A percentile compares a stretch with the other conserved stretches of the same genome.
phyloP scores from a whole-genome alignment of 2,113 vertebrate genomes.

The mouse (Mus musculus) region DNA sequence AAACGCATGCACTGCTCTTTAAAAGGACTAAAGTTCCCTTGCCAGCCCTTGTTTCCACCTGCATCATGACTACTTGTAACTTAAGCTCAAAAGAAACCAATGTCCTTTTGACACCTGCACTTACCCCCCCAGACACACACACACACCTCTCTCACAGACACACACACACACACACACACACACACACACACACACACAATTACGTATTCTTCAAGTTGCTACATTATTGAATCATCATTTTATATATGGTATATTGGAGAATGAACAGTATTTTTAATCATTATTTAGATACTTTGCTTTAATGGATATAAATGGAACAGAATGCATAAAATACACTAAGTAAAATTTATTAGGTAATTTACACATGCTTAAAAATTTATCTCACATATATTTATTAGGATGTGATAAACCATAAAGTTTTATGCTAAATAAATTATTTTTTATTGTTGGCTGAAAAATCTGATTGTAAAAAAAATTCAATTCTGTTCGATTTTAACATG shows the following conservation, averaged over 20 bases:
- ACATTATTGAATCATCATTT: not conserved
- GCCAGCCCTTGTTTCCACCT: too few species aligned
- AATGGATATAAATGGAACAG: not conserved
- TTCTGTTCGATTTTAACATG: not conserved
- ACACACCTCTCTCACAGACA: too few species aligned
- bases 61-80: not conserved
- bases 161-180: not conserved
- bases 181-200: not conserved
- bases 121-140: not conserved
- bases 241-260: not conserved
- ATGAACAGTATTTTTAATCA: not conserved
- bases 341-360: not conserved
- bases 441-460: not conserved
- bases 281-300: not conserved
- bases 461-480: not conserved
- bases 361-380: not conserved
- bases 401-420: not conserved
- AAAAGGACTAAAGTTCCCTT: not conserved
- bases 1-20: not conserved
- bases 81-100: not conserved
- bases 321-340: not conserved
- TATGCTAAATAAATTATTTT: not conserved
- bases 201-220: not conserved
- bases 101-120: not conserved
- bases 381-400: not conserved